Evolutionary conservation across 1,140 invertebrate genomes (phyloP), one percentile per base, ranked within the genome.

Genomic region (Bombus consobrinus): DNA sequence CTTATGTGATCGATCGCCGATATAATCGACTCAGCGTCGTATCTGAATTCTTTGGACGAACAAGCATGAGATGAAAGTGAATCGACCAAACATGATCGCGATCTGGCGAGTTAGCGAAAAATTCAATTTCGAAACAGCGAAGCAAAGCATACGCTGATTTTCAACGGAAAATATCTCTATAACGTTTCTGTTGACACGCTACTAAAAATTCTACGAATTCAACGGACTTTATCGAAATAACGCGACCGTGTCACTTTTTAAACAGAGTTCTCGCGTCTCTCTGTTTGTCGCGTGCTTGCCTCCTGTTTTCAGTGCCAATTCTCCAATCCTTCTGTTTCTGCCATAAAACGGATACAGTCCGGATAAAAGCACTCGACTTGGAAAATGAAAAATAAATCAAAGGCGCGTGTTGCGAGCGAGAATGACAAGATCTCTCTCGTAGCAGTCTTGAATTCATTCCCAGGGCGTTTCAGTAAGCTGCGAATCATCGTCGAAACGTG

Each of bases 311-410:
- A 37, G 22, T 39, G 25, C 2, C 41, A 43, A 73, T 43, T 73
- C n/a, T 13, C n/a, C 71, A 3, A 41, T 32, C 28, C 4, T 39
- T 1, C 22, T 43, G 2, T 76, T 25, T 37, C 13, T 22, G 10
- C 1, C 73, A 6, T 34, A 25, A 28, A 53, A 22, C 25, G 71
- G 15, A 47, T 22, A 76, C 34, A 59, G 37, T 59, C 25, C 10
- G 25, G 43, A 76, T 37, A n/a, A 76, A 59, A 59, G 74, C 25
- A 59, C 47, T 59, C 53, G 47, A 37, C 53, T 53, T 10, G 53
- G 53, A 76, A 18, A 76, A 59, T 76, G 43, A 73, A 73, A 73
- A 73, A 73, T 73, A 43, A 73, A 73, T 73, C 41, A 32, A 73
- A 73, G 39, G 13, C 10, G 69, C 8, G 39, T 3, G 37, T 37